These are phyloP conservation scores for Ormyrus rosae DNA, from an alignment of 2,888 invertebrate genomes.

Conservation along the genomic window DNA sequence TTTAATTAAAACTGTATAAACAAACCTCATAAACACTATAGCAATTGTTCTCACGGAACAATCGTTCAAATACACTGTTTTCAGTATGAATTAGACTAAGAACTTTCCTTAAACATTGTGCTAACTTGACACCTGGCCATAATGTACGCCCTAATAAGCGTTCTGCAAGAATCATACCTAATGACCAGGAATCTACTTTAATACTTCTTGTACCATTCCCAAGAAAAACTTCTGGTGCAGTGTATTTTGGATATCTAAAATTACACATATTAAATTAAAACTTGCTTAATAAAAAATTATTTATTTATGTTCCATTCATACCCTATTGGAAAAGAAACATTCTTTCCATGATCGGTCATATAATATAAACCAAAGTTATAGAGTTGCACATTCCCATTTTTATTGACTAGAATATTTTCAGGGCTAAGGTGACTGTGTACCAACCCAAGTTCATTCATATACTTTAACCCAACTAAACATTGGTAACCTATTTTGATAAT, in stretches of 20 bases:
- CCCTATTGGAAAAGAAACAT: conserved; percentile 94
- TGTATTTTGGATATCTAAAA: conserved; percentile 85
- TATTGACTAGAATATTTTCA: conserved; percentile 88
- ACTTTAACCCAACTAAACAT: conserved; percentile 83
- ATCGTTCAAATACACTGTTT: conserved; percentile 81
- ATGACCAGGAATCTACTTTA: conserved; percentile 94
- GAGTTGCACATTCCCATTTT: conserved; percentile 85
- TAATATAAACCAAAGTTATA: conserved; percentile 96
- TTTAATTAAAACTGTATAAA: conserved; percentile 38
- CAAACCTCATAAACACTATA: conserved; percentile 81
- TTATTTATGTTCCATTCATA: conserved; percentile 68
- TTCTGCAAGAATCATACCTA: conserved; percentile 93
- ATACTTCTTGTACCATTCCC: conserved; percentile 81
- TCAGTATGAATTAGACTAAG: conserved; percentile 83
- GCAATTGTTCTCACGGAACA: conserved; percentile 88
- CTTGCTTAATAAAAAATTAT: conserved; percentile 20
- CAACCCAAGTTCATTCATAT: conserved; percentile 85
- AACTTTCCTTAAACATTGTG: conserved; percentile 85
- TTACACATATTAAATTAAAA: conserved; percentile 75
- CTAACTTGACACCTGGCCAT: conserved; percentile 86
- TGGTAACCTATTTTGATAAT: conserved; percentile 84
- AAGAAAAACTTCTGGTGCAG: conserved; percentile 89
- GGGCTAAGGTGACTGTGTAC: conserved; percentile 89
- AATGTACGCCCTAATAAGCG: conserved; percentile 83
- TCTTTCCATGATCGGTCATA: conserved; percentile 91